Conservation (phyloP, 2,113 vertebrate species). For the Syrrhaptes paradoxus region DNA sequence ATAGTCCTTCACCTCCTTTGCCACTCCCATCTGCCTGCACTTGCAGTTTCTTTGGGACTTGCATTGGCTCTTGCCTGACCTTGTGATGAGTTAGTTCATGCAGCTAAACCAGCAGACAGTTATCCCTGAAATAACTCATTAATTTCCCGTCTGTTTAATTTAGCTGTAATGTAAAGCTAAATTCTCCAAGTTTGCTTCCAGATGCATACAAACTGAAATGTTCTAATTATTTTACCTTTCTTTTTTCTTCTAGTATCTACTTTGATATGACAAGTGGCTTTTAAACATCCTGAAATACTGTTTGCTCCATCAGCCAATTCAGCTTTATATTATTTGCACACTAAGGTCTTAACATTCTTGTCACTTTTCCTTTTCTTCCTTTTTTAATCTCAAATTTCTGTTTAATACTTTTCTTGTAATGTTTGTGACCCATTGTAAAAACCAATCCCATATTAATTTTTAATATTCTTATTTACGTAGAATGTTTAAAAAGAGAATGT, state of each 20-base stretch:
- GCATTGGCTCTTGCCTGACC: neutral
- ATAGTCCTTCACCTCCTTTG: neutral
- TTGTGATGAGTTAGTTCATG: neutral
- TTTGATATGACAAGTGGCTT: neutral
- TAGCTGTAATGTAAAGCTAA: neutral
- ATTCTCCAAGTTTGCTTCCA: neutral
- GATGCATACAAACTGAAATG: neutral
- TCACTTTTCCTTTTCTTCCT: neutral
- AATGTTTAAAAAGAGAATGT: neutral
- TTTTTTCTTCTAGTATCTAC: neutral
- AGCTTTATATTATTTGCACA: neutral
- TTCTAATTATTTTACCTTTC: neutral
- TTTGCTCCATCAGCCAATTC: neutral
- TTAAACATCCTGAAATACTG: neutral
- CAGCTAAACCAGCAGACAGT: neutral
- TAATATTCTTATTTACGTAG: neutral
- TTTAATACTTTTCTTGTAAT: neutral
- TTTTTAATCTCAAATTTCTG: neutral
- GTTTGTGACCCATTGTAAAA: neutral
- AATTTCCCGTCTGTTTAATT: neutral
- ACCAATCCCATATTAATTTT: neutral
- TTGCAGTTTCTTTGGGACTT: neutral
- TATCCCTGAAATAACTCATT: neutral
- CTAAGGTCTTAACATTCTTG: neutral
- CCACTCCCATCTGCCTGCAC: neutral